Evolutionary conservation across 2,113 vertebrate genomes (phyloP).

Genomic region (Stegastes partitus): DNA sequence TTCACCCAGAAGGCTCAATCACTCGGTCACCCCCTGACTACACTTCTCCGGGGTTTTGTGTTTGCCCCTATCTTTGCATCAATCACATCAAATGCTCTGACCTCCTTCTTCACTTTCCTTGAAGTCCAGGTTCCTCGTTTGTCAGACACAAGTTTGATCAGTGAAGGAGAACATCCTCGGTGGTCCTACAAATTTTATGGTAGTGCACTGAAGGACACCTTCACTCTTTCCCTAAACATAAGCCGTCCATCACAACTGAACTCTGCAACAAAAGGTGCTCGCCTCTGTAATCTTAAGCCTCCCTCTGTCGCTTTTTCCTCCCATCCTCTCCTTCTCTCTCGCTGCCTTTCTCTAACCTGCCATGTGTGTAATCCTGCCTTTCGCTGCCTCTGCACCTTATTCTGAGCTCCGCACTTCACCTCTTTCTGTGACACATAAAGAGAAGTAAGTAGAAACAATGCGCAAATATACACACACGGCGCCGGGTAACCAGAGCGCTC

Average conservation of each 20-base stretch:
- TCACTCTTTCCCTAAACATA: slow-evolving; percentile 59
- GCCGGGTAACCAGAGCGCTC: slow-evolving; percentile 81
- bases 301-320: slow-evolving; percentile 66
- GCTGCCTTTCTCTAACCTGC: slow-evolving; percentile 68
- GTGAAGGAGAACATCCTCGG: slow-evolving; percentile 64
- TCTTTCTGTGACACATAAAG: slow-evolving; percentile 70
- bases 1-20: slow-evolving; percentile 70
- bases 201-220: slow-evolving; percentile 46
- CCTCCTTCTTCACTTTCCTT: slow-evolving; percentile 48
- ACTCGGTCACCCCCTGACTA: slow-evolving; percentile 41
- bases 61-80: slow-evolving; percentile 42
- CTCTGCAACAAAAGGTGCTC: slow-evolving; percentile 55
- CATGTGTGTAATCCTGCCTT: slow-evolving; percentile 82
- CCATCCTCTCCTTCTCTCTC: slow-evolving; percentile 69
- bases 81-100: slow-evolving; percentile 31
- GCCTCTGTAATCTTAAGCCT: slow-evolving; percentile 75
- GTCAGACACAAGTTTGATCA: slow-evolving; percentile 70
- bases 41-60: slow-evolving; percentile 29
- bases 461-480: slow-evolving; percentile 31
- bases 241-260: slow-evolving; percentile 65
- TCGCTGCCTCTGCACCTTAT: slow-evolving; percentile 68
- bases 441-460: slow-evolving; percentile 76
- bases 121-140: slow-evolving; percentile 53
- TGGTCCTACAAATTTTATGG: slow-evolving; percentile 48
- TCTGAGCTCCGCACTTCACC: slow-evolving; percentile 53